Conservation (phyloP, 2,888 invertebrate genomes). For the Zaprionus bogoriensis region DNA sequence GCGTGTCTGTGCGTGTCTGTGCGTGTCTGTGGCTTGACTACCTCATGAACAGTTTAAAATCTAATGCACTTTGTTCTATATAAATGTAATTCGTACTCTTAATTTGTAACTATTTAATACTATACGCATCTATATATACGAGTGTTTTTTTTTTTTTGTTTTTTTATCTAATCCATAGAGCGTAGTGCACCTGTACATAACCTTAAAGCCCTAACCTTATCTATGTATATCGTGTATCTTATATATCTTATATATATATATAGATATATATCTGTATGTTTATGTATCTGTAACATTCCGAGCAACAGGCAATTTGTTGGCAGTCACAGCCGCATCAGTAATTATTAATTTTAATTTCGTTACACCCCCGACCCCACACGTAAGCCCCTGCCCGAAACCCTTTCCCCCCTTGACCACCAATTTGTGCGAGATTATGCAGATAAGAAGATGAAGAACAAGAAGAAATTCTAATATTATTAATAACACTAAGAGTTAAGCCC, state of each 20-base stretch:
- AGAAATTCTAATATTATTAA: slow-evolving; percentile 17
- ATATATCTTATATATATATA: slow-evolving; percentile 1
- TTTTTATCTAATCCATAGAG: slow-evolving; percentile 29
- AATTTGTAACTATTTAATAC: slow-evolving; percentile 30
- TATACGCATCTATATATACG: slow-evolving; percentile 20
- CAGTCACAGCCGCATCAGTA: slow-evolving; percentile 79
- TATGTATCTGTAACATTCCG: slow-evolving; percentile 68
- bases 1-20: slow-evolving; percentile 12
- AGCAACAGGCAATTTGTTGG: slow-evolving; percentile 61
- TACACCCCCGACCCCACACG: slow-evolving; percentile 9
- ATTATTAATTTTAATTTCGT: slow-evolving; percentile 78
- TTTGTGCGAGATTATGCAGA: slow-evolving; percentile 40
- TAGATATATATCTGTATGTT: no score
- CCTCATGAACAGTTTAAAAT: slow-evolving; percentile 54
- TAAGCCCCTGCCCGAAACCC: neutral
- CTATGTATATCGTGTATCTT: neutral
- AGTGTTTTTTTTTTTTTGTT: slow-evolving; percentile 19
- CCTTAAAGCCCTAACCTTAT: slow-evolving; percentile 35
- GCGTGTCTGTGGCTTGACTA: slow-evolving; percentile 68
- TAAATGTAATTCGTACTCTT: slow-evolving; percentile 23
- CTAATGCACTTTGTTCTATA: slow-evolving; percentile 42
- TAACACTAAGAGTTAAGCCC: slow-evolving; percentile 28
- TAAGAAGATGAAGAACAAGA: neutral
- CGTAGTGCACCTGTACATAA: slow-evolving; percentile 59
- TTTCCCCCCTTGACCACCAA: slow-evolving; percentile 1